Evolutionary conservation across 2,888 invertebrate genomes (phyloP).

Genomic region (Trichacis sp.): DNA sequence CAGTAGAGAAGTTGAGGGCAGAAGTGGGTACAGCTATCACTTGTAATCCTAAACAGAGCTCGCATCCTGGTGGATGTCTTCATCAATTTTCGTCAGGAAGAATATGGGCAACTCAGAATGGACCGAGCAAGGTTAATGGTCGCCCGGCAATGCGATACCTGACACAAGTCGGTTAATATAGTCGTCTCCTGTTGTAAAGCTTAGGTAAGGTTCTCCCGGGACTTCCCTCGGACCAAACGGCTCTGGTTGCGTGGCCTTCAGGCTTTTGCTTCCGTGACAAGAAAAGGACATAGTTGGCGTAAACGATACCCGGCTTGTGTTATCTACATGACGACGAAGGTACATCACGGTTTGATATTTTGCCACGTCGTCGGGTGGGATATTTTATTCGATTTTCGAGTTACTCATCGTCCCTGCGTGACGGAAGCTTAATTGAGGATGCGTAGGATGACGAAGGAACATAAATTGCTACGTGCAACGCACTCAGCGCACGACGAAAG

Average conservation of each 20-base stretch:
- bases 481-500: constrained; percentile 4
- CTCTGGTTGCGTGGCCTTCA: constrained; percentile 25
- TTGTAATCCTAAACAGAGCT: constrained; percentile 36
- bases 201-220: too few species aligned
- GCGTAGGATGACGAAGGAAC: constrained; percentile 27
- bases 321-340: constrained; percentile 31
- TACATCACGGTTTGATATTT: constrained; percentile 44
- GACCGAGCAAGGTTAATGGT: constrained; percentile 39
- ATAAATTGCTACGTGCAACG: constrained; percentile 27
- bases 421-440: constrained; percentile 28
- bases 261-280: constrained; percentile 13
- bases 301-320: constrained; percentile 35
- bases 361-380: constrained; percentile 18
- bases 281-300: constrained; percentile 34
- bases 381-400: constrained; percentile 33
- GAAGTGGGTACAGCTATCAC: constrained; percentile 29
- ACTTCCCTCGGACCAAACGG: constrained; percentile 11
- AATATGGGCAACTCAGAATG: constrained; percentile 36
- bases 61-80: constrained; percentile 35
- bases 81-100: constrained; percentile 43
- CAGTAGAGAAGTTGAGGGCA: constrained; percentile 26
- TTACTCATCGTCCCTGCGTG: constrained; percentile 18
- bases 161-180: constrained; percentile 36
- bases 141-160: constrained; percentile 37
- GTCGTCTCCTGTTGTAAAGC: too few species aligned